Evolutionary conservation across 1,140 invertebrate genomes (phyloP).

Genomic region (Ips nitidus): DNA sequence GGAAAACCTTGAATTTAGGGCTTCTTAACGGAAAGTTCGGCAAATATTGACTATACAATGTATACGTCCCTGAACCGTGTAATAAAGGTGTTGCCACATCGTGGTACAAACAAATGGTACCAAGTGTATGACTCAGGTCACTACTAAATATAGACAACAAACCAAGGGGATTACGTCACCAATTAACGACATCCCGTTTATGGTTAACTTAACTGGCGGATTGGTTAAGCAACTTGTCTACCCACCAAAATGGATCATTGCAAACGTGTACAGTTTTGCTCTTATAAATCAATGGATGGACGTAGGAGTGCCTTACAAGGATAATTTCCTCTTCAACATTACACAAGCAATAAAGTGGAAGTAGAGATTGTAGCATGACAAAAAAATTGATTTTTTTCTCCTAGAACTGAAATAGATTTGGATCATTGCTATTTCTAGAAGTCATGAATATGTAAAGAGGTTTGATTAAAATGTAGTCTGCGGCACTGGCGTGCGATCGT

Average conservation of each 20-base stretch:
- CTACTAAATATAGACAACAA: slow-evolving; percentile 36
- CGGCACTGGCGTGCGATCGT: not conserved
- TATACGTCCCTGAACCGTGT: not conserved
- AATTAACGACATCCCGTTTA: slow-evolving; percentile 30
- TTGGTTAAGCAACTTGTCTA: not conserved
- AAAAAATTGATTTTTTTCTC: not conserved
- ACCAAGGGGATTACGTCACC: slow-evolving; percentile 34
- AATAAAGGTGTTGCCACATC: not conserved
- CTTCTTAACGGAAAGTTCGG: not conserved
- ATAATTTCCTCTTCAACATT: not conserved
- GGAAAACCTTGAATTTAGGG: not conserved
- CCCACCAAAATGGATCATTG: slow-evolving; percentile 31
- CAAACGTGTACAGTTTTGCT: slow-evolving; percentile 5
- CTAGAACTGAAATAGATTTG: not conserved
- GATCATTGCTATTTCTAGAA: slow-evolving; percentile 19
- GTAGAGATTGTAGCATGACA: not conserved
- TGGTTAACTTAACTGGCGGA: slow-evolving; percentile 10
- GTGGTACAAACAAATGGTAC: slow-evolving; percentile 5
- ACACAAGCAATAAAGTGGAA: not conserved
- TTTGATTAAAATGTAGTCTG: not conserved
- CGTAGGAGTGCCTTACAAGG: not conserved
- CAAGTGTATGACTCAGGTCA: slow-evolving; percentile 26
- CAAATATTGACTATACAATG: not conserved
- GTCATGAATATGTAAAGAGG: slow-evolving; percentile 1
- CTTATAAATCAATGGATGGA: slow-evolving; percentile 1